Base-by-base conservation (phyloP, 2,888 invertebrate species). In the Athalia cordata region DNA sequence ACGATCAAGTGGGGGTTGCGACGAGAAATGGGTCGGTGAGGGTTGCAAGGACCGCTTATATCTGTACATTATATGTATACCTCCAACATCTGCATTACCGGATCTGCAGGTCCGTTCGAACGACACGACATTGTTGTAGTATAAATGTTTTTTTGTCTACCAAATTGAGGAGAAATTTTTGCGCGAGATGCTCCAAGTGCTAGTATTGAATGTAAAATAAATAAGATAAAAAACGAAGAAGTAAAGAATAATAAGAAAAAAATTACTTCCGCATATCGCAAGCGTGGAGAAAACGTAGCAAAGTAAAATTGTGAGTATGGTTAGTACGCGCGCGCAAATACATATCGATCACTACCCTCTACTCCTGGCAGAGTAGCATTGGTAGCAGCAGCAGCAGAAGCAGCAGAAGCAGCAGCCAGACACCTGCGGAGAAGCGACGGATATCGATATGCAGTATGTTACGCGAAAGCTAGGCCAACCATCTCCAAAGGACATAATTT, bases 301-400 rank as follows among this genome's bases (percentile, higher is more conserved):
- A 66, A 77, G 13, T 55, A 57, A 74, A 74, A 74, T 49, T 52
- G 75, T 62, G 75, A 50, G 15, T 29, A 49, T 61, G 75, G 47
- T 75, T 75, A 80, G 82, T 84, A 86, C 87, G 87, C 87, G 84
- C 83, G 85, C 87, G 87, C 87, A 84, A 82, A 85, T 80, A 81
- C 87, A 29, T 29, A 87, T 87, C 87, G 87, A 87, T 86, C 81
- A 77, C 72, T 61, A 72, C 82, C 78, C 80, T 78, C 29, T 2
- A 29, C 29, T 29, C 29, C 29, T 29, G 29, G 29, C 29, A 29
- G 1, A 29, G 1, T 29, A 29, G 29, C 29, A 29, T 29, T 29
- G 65, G 68, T 61, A 59, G 50, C 77, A 79, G 66, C 79, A 79
- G 79, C 79, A 80, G 79, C 52, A 59, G 59, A 62, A 61, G 59